Evolutionary conservation across 2,797 vertebrate species (phyloP).

Genomic region (Dipus sagitta): DNA sequence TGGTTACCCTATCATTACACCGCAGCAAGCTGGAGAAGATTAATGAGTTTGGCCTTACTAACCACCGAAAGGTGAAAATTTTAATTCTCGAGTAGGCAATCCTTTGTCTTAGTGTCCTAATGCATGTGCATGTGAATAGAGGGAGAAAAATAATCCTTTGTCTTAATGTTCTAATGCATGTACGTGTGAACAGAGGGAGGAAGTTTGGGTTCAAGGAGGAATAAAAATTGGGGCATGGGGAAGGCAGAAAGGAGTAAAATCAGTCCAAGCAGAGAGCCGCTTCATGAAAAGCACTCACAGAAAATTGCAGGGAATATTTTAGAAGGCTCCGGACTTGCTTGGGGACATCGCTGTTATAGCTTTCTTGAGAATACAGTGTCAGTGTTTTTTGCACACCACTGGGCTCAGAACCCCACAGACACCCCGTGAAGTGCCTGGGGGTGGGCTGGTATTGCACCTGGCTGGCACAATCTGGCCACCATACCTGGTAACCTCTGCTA

Average conservation of each 20-base stretch:
- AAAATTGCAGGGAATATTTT: neutral
- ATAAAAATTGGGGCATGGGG: neutral
- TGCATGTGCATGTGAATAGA: conserved; percentile 7
- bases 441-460: rapidly evolving
- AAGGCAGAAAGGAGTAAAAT: conserved; percentile 1
- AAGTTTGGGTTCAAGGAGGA: conserved; percentile 19
- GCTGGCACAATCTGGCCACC: rapidly evolving
- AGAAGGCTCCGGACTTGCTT: neutral
- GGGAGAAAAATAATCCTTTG: conserved; percentile 68
- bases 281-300: neutral
- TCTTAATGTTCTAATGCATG: conserved; percentile 57
- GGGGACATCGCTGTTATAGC: neutral
- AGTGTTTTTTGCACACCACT: neutral
- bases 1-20: conserved; percentile 44
- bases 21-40: conserved; percentile 67
- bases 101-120: conserved; percentile 70
- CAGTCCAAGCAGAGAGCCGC: neutral
- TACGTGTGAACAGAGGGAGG: conserved; percentile 40
- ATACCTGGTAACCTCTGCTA: neutral
- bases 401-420: neutral
- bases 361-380: neutral
- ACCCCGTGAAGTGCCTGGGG: neutral
- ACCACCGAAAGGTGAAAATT: conserved; percentile 64
- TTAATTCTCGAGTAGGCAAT: conserved; percentile 73
- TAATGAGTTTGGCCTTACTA: conserved; percentile 71